These are phyloP conservation scores for Lindbergichthys nudifrons DNA, from an alignment of 2,797 vertebrate genomes.

Conservation along the genomic window DNA sequence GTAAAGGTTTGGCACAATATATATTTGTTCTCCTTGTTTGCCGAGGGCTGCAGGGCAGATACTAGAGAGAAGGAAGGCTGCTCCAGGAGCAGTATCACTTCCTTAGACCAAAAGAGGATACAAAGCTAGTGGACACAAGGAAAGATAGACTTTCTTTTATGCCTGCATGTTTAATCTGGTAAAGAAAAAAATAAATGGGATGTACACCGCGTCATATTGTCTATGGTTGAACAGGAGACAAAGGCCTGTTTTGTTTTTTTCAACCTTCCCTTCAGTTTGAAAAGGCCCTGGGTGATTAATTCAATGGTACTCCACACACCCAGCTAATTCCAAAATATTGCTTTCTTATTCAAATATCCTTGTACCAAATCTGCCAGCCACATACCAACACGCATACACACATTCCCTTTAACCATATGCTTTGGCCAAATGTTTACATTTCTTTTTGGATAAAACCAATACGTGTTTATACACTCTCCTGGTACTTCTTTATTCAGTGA, in stretches of 20 bases:
- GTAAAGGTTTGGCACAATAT: background rate
- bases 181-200: slow-evolving; percentile 48
- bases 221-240: slow-evolving; percentile 48
- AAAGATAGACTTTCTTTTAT: slow-evolving; percentile 11
- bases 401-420: background rate
- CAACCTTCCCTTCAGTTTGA: background rate
- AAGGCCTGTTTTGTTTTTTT: slow-evolving; percentile 32
- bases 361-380: slow-evolving; percentile 7
- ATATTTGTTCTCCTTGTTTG: slow-evolving; percentile 67
- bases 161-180: slow-evolving; percentile 10
- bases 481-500: background rate
- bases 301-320: slow-evolving; percentile 29
- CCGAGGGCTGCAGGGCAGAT: slow-evolving; percentile 39
- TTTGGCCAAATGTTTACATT: slow-evolving; percentile 7
- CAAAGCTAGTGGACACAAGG: slow-evolving; percentile 16
- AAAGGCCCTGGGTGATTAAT: slow-evolving; percentile 27
- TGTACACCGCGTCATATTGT: slow-evolving; percentile 26
- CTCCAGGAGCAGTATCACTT: background rate
- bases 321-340: slow-evolving; percentile 18
- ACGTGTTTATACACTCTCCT: background rate
- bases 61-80: slow-evolving; percentile 22
- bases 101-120: slow-evolving; percentile 18
- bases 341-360: slow-evolving; percentile 33
- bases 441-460: background rate
- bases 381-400: slow-evolving; percentile 19